Conservation (phyloP, 1,140 invertebrate genomes). For the Ips nitidus region DNA sequence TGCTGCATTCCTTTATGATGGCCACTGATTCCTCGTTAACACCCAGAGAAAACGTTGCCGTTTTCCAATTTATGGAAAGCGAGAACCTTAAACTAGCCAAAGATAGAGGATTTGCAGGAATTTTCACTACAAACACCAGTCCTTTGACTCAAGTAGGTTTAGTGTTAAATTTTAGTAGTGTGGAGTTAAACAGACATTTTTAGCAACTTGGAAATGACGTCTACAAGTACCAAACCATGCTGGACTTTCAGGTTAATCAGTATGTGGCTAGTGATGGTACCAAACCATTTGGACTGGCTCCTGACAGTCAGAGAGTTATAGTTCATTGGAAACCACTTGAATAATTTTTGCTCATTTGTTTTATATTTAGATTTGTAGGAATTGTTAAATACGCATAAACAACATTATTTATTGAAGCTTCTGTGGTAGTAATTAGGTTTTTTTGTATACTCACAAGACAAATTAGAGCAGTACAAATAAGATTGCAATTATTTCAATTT, state of each 20-base stretch:
- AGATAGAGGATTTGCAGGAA: constrained; percentile 65
- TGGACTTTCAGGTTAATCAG: constrained; percentile 79
- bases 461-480: no score
- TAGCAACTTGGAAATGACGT: constrained; percentile 78
- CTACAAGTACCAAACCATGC: constrained; percentile 75
- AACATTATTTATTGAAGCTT: no score
- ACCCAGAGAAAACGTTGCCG: constrained; percentile 71
- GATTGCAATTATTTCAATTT: no score
- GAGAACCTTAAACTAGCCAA: constrained; percentile 68
- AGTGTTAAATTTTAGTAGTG: not conserved
- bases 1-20: constrained; percentile 87
- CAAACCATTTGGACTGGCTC: constrained; percentile 70
- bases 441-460: no score
- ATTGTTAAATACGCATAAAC: no score
- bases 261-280: constrained; percentile 71
- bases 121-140: constrained; percentile 85
- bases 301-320: constrained; percentile 70
- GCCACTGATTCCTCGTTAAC: constrained; percentile 65
- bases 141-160: constrained; percentile 73
- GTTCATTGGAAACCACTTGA: constrained; percentile 70
- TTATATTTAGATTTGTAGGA: no score
- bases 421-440: no score
- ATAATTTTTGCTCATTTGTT: not conserved
- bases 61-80: constrained; percentile 77
- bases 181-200: constrained; percentile 38